phyloP scores from a whole-genome alignment of 2,888 invertebrate genomes.

The Patella pellucida region DNA sequence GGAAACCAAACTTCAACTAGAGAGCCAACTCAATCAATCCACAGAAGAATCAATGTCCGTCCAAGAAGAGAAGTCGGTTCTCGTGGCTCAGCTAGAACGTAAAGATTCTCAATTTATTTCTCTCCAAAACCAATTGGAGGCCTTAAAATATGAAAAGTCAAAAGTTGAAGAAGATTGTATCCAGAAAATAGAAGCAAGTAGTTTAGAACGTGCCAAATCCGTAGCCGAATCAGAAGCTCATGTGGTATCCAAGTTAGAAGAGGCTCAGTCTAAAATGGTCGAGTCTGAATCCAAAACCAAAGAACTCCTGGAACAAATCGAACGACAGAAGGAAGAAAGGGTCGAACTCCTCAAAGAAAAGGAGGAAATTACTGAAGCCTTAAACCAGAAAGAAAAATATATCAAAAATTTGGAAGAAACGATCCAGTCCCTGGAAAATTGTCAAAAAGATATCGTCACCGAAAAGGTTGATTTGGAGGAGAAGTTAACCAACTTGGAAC shows the following conservation, averaged over 20 bases:
- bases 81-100: constrained; percentile 38
- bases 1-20: constrained; percentile 10
- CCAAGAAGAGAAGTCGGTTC: constrained; percentile 31
- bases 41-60: constrained; percentile 15
- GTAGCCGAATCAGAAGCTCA: constrained; percentile 21
- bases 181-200: constrained; percentile 34
- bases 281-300: constrained; percentile 16
- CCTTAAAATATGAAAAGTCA: constrained; percentile 34
- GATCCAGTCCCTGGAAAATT: constrained; percentile 28
- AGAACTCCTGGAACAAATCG: constrained; percentile 24
- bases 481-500: constrained; percentile 45
- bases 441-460: constrained; percentile 37
- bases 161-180: constrained; percentile 36
- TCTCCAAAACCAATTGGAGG: constrained; percentile 31
- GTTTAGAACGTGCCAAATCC: constrained; percentile 34
- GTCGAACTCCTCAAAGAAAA: constrained; percentile 16
- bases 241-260: constrained; percentile 20
- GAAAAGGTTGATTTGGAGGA: constrained; percentile 47
- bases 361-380: constrained; percentile 10
- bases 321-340: constrained; percentile 21
- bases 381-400: constrained; percentile 25
- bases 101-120: constrained; percentile 35
- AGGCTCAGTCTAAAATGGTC: constrained; percentile 20
- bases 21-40: constrained; percentile 19
- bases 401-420: constrained; percentile 27